Conservation (phyloP, 2,113 vertebrate species). For the Serinus canaria region DNA sequence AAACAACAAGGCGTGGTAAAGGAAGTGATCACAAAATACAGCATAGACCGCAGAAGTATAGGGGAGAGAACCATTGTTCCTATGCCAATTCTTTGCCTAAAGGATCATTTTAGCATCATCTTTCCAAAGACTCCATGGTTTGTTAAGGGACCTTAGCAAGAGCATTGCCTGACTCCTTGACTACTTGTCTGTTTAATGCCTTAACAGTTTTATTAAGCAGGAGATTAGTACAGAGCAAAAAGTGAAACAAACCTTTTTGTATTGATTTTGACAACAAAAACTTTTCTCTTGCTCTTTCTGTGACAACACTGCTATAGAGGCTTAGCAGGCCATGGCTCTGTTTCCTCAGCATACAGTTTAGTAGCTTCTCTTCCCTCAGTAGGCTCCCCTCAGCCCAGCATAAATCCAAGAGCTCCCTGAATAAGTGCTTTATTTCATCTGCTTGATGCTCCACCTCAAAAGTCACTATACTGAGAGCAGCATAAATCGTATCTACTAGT, state of each 20-base stretch:
- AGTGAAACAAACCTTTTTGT: slow-evolving; percentile 76
- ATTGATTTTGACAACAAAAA: slow-evolving; percentile 61
- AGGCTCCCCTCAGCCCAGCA: slow-evolving; percentile 69
- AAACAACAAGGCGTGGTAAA: background rate
- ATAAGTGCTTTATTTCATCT: slow-evolving; percentile 77
- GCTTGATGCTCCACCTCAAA: slow-evolving; percentile 66
- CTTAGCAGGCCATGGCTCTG: slow-evolving; percentile 69
- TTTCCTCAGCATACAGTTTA: slow-evolving; percentile 83
- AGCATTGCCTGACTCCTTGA: background rate
- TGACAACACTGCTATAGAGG: slow-evolving; percentile 76
- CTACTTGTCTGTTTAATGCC: background rate
- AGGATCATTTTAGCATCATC: background rate
- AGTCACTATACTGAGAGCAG: slow-evolving; percentile 77
- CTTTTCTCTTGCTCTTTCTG: slow-evolving; percentile 78
- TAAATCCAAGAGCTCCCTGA: slow-evolving; percentile 79
- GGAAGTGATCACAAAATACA: background rate
- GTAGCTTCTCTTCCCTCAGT: slow-evolving; percentile 82
- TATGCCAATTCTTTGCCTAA: background rate
- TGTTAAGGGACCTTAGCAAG: background rate
- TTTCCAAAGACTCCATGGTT: background rate
- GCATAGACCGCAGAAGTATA: background rate
- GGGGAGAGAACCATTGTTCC: background rate
- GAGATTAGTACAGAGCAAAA: background rate
- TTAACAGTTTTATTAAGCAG: background rate
- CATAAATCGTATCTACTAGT: slow-evolving; percentile 76